phyloP scores from a whole-genome alignment of 2,113 vertebrate genomes.

The Dryoscopus gambensis region DNA sequence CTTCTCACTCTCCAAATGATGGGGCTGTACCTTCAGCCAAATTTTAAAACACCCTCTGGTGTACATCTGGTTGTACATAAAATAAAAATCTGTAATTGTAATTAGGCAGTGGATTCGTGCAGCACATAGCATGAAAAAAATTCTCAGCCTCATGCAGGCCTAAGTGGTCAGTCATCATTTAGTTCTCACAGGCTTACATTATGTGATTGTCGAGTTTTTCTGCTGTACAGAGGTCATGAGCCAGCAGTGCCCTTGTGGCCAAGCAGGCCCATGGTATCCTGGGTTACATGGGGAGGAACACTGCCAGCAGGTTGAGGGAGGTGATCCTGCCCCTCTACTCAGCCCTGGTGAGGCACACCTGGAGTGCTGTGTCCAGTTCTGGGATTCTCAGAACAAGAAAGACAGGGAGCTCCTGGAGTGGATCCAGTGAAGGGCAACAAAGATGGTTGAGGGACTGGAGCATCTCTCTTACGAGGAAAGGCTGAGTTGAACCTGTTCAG shows the following conservation, averaged over 20 bases:
- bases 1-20: background rate
- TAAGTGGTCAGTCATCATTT: background rate
- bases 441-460: background rate
- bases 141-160: background rate
- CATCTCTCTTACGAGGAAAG: background rate
- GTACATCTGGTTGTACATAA: background rate
- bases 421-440: background rate
- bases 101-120: background rate
- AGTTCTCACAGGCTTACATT: background rate
- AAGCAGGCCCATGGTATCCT: background rate
- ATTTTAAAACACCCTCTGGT: background rate
- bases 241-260: too few relatives aligned
- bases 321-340: background rate
- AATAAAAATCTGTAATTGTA: background rate
- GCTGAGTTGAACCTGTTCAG: background rate
- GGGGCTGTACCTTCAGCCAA: background rate
- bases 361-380: background rate
- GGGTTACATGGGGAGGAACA: background rate
- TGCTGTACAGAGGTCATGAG: background rate
- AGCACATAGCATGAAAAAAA: background rate
- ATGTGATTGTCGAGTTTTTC: background rate
- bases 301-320: rapidly evolving
- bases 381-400: background rate
- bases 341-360: background rate
- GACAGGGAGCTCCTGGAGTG: background rate